phyloP scores from a whole-genome alignment of 2,113 vertebrate genomes.

The Chamaea fasciata region DNA sequence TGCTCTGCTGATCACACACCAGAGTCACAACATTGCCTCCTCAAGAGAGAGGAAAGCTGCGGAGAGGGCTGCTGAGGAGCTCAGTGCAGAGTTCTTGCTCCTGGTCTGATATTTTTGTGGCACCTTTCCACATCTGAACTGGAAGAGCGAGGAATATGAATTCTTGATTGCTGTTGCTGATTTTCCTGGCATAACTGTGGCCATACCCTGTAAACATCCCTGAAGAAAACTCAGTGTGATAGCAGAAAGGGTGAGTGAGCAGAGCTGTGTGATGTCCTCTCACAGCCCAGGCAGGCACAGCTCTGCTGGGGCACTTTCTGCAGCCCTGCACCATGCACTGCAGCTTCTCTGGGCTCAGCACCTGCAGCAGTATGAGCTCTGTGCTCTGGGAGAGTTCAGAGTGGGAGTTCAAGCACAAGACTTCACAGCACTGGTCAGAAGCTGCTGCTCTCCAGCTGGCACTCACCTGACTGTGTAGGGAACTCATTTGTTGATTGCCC shows the following conservation, averaged over 20 bases:
- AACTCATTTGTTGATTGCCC: neutral
- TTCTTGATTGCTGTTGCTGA: neutral
- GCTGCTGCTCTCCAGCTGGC: neutral
- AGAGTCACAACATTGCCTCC: neutral
- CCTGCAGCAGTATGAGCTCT: accelerated
- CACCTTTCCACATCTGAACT: accelerated
- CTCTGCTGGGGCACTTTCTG: neutral
- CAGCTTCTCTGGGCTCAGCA: neutral
- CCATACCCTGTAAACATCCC: neutral
- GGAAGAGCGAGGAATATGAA: accelerated
- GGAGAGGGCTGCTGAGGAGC: neutral
- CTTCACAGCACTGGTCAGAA: neutral
- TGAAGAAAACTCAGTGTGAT: accelerated
- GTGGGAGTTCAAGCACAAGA: accelerated
- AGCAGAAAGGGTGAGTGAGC: neutral
- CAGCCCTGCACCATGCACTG: accelerated
- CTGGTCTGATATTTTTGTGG: neutral
- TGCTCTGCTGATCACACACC: neutral
- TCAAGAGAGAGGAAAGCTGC: neutral
- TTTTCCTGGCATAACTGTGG: neutral
- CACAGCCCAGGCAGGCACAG: neutral
- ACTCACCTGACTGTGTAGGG: neutral
- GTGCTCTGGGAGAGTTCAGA: neutral
- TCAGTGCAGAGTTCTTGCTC: neutral
- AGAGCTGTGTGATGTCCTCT: neutral